Evolutionary conservation across 2,888 invertebrate genomes (phyloP), one percentile per base, ranked within the genome.

Genomic region (Adelognathus sp.): DNA sequence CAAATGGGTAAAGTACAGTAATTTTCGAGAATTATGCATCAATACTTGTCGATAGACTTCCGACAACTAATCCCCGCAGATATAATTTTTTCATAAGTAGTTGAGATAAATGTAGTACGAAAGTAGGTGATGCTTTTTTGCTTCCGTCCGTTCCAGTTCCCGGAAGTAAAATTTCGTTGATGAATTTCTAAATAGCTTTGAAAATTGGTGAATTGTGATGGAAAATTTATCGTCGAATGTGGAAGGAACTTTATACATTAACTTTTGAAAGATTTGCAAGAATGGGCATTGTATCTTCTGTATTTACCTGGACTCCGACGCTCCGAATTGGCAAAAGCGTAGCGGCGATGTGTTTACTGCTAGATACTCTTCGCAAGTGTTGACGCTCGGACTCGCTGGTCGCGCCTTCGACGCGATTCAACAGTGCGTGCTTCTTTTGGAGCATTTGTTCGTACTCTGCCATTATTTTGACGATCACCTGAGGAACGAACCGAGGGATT

Each of bases 381-480:
- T 87, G 86, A 39, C 91, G 95, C 92, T 98, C 98, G 18, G 93
- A 93, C 86, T 96, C 94, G 73, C 95, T 94, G 80, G 96, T 97
- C 14, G 96, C 96, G 87, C 95, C 95, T 86, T 96, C 96, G 75
- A 97, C 97, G 86, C 97, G 95, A 89, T 97, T 97, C 78, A 98
- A 93, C 84, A 98, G 92, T 64, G 98, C 97, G 92, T 98, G 98
- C 86, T 97, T 97, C 94, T 98, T 98, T 91, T 96, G 95, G 85
- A 96, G 93, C 96, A 97, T 97, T 88, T 96, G 96, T 90, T 97
- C 95, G 93, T 97, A 99, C 90, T 98, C 98, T 79, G 97, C 97
- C 92, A 99, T 96, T 90, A 98, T 97, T 92, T 98, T 97, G 81
- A 98, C 96, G 92, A 99, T 95, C 82, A 98, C 97, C 95, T 95